Conservation (phyloP, 2,888 invertebrate genomes). For the Octonoba sinensis region DNA sequence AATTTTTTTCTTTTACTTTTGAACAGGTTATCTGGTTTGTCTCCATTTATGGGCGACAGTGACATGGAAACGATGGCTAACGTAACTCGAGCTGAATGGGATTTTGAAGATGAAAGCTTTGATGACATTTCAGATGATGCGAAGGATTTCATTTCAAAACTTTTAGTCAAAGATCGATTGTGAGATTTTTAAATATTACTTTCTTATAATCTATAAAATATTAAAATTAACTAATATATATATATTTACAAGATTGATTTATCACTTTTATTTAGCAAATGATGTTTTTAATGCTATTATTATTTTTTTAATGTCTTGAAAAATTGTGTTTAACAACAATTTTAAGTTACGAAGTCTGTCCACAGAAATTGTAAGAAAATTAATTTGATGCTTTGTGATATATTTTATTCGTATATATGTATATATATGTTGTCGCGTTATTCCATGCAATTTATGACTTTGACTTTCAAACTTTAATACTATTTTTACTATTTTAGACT, state of each 20-base stretch:
- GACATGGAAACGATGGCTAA: constrained; percentile 99
- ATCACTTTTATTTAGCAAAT: no score
- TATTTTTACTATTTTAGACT: constrained; percentile 74
- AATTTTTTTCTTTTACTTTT: neutral
- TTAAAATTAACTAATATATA: neutral
- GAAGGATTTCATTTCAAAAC: constrained; percentile 93
- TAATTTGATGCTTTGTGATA: no score
- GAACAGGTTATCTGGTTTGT: constrained; percentile 85
- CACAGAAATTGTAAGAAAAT: no score
- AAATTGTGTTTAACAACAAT: no score
- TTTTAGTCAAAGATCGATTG: constrained; percentile 92
- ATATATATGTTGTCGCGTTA: no score
- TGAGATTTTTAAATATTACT: constrained; percentile 75
- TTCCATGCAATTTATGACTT: no score
- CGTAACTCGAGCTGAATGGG: constrained; percentile 95
- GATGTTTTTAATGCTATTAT: no score
- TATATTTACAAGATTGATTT: no score
- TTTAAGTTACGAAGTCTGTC: no score
- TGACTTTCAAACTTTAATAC: no score
- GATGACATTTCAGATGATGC: constrained; percentile 93
- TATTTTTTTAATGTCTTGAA: no score
- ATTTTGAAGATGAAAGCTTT: constrained; percentile 97
- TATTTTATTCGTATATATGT: no score
- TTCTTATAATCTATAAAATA: neutral
- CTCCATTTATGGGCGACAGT: constrained; percentile 99